Conservation (phyloP, 2,113 vertebrate species). For the Indicator maculatus region DNA sequence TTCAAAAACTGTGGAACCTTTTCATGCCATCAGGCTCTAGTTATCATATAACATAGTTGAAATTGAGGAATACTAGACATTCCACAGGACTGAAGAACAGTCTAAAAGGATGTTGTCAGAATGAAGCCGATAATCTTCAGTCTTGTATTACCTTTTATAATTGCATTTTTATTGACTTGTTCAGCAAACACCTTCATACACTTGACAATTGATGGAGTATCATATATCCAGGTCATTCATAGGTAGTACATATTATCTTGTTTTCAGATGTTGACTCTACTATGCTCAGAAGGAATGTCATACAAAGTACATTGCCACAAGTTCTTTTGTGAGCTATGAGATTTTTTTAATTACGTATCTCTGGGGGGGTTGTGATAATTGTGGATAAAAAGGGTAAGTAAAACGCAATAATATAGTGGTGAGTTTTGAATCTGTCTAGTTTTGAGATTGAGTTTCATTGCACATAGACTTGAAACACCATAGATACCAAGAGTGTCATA, state of each 20-base stretch:
- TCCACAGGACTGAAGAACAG: not conserved
- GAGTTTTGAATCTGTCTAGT: not conserved
- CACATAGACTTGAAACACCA: not conserved
- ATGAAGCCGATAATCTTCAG: conserved; percentile 1
- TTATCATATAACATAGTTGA: conserved; percentile 36
- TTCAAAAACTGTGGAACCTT: conserved; percentile 21
- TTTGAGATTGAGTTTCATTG: not conserved
- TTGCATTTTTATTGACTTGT: conserved; percentile 62
- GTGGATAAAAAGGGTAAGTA: not conserved
- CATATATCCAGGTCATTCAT: conserved; percentile 41
- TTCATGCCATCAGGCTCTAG: conserved; percentile 25
- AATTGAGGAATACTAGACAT: conserved; percentile 53
- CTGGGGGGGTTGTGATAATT: not conserved
- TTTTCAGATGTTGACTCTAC: conserved; percentile 15
- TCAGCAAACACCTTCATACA: conserved; percentile 25
- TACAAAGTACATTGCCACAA: not conserved
- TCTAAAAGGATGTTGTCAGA: conserved; percentile 32
- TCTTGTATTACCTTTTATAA: conserved; percentile 57
- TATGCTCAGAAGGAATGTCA: not conserved
- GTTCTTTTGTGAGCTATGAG: not conserved
- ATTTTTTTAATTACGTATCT: not conserved
- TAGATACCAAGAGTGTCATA: not conserved
- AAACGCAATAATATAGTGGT: not conserved
- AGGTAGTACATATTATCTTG: not conserved
- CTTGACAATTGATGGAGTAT: conserved; percentile 41